phyloP scores from a whole-genome alignment of 2,888 invertebrate genomes.

The Antheraea yamamai region DNA sequence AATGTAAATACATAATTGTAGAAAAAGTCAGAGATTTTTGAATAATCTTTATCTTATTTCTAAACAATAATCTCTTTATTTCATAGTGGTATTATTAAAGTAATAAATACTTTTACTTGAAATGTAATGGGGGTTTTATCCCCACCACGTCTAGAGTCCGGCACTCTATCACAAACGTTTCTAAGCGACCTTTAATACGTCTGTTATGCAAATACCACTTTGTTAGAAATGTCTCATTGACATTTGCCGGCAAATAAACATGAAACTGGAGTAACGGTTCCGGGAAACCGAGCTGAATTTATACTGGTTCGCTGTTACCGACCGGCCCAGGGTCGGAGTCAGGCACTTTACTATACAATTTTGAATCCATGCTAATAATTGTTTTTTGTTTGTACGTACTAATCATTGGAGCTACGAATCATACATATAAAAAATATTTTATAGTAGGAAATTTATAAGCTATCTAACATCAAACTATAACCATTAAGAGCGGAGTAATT shows the following conservation, averaged over 20 bases:
- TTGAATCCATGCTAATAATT: too few relatives aligned
- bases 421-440: too few relatives aligned
- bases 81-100: not conserved
- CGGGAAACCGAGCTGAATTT: constrained; percentile 34
- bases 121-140: not conserved
- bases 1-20: too few relatives aligned
- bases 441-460: too few relatives aligned
- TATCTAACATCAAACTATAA: too few relatives aligned
- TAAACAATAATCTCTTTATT: too few relatives aligned
- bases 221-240: constrained; percentile 45
- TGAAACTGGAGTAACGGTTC: constrained; percentile 36
- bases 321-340: constrained; percentile 25
- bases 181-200: constrained; percentile 17
- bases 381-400: too few relatives aligned
- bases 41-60: too few relatives aligned
- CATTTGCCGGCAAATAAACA: constrained; percentile 46
- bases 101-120: not conserved
- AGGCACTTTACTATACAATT: constrained; percentile 4
- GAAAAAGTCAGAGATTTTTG: too few relatives aligned
- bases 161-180: not conserved
- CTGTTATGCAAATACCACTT: constrained; percentile 30
- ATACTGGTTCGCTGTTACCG: constrained; percentile 21
- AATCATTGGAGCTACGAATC: too few relatives aligned
- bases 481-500: too few relatives aligned
- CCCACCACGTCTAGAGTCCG: not conserved